Evolutionary conservation across 2,888 invertebrate genomes (phyloP).

Genomic region (Melieria omissa): DNA sequence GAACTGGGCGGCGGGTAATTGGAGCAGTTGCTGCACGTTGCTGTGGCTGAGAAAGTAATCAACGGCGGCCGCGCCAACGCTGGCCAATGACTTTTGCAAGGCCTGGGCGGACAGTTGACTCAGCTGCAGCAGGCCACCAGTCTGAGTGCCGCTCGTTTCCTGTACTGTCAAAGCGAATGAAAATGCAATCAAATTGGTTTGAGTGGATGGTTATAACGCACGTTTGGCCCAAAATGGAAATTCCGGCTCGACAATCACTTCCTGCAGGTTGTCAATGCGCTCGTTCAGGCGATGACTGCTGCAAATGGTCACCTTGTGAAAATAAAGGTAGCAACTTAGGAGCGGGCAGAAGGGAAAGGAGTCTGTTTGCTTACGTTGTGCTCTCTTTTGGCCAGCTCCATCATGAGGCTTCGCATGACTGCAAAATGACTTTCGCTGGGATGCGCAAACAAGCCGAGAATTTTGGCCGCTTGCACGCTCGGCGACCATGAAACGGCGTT

Average conservation of each 20-base stretch:
- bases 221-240: conserved; percentile 62
- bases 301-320: conserved; percentile 59
- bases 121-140: conserved; percentile 48
- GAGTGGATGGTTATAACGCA: conserved; percentile 42
- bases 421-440: conserved; percentile 65
- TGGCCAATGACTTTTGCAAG: conserved; percentile 56
- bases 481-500: conserved; percentile 8
- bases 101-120: conserved; percentile 45
- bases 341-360: not conserved
- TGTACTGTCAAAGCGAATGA: conserved; percentile 47
- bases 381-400: conserved; percentile 66
- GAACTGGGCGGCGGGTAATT: conserved; percentile 61
- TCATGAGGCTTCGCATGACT: conserved; percentile 65
- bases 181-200: not conserved
- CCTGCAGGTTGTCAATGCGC: conserved; percentile 58
- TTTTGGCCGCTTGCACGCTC: conserved; percentile 49
- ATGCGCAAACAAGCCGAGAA: conserved; percentile 62
- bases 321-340: not conserved
- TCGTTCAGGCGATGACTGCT: conserved; percentile 61
- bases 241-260: conserved; percentile 58
- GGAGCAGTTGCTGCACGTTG: conserved; percentile 49
- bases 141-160: conserved; percentile 41
- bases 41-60: conserved; percentile 57
- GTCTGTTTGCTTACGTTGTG: conserved; percentile 64
- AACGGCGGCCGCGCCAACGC: conserved; percentile 54